Conservation (phyloP, 2,113 vertebrate species). For the Oophaga pumilio region DNA sequence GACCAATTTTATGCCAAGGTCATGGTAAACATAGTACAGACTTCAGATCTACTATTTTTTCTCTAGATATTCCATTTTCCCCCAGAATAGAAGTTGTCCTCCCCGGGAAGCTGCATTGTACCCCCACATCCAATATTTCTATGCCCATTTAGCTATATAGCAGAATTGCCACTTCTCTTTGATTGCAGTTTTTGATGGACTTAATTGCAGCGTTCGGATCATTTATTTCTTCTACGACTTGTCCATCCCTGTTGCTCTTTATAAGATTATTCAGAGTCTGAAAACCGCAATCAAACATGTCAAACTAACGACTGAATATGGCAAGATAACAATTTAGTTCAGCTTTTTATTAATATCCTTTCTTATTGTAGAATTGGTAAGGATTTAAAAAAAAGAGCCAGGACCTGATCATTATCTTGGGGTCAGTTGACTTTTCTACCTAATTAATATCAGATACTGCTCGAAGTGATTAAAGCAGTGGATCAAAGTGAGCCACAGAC, state of each 20-base stretch:
- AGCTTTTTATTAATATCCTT: background rate
- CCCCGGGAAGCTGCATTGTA: background rate
- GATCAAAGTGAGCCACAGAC: background rate
- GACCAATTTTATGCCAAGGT: no score
- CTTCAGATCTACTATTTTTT: no score
- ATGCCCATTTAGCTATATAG: background rate
- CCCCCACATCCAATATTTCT: background rate
- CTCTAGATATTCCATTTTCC: no score
- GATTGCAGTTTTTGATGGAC: background rate
- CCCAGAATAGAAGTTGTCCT: background rate
- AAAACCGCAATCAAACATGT: background rate
- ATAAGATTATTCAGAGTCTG: no score
- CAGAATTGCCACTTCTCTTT: background rate
- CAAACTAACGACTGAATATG: background rate
- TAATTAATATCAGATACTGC: slow-evolving; percentile 12
- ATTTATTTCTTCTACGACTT: background rate
- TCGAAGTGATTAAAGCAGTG: background rate
- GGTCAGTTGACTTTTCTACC: background rate
- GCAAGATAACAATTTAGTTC: background rate
- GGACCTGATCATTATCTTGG: slow-evolving; percentile 2
- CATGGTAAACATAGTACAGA: no score
- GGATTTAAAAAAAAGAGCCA: background rate
- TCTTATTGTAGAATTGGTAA: background rate
- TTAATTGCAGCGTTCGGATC: background rate
- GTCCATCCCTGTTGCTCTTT: background rate